phyloP scores from a whole-genome alignment of 2,113 vertebrate genomes.

The Microtus montanus region DNA sequence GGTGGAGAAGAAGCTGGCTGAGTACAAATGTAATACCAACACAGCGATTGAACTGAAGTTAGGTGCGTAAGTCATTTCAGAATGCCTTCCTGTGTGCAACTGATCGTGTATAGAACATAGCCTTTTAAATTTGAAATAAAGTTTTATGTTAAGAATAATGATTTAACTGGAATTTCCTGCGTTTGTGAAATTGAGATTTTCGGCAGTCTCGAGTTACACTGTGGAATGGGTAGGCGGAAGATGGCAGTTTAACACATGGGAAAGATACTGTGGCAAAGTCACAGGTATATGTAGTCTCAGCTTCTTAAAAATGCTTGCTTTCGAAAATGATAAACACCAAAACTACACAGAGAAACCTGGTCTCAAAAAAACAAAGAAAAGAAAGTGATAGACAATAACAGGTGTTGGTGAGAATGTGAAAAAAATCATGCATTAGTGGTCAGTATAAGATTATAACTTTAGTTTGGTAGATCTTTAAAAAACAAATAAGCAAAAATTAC shows the following conservation, averaged over 20 bases:
- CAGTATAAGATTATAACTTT: background rate
- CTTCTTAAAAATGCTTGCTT: constrained; percentile 39
- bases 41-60: constrained; percentile 96
- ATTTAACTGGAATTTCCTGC: constrained; percentile 13
- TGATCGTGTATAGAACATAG: background rate
- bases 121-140: constrained; percentile 43
- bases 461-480: constrained; percentile 25
- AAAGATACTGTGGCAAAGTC: constrained; percentile 33
- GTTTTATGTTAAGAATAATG: constrained; percentile 34
- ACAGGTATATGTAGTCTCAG: constrained; percentile 1
- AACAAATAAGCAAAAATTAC: background rate
- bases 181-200: constrained; percentile 41
- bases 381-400: background rate
- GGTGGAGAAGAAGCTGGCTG: constrained; percentile 97
- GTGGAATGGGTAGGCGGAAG: background rate
- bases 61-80: constrained; percentile 86
- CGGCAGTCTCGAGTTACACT: constrained; percentile 39
- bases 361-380: background rate
- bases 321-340: background rate
- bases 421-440: background rate
- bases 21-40: constrained; percentile 99
- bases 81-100: background rate
- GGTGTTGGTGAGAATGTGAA: background rate
- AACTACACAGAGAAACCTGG: too few relatives aligned
- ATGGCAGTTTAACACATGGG: background rate